A percentile compares a stretch with the other conserved stretches of the same genome.
Evolutionary conservation across 1,140 invertebrate species (phyloP).

Genomic region (Theocolax elegans): DNA sequence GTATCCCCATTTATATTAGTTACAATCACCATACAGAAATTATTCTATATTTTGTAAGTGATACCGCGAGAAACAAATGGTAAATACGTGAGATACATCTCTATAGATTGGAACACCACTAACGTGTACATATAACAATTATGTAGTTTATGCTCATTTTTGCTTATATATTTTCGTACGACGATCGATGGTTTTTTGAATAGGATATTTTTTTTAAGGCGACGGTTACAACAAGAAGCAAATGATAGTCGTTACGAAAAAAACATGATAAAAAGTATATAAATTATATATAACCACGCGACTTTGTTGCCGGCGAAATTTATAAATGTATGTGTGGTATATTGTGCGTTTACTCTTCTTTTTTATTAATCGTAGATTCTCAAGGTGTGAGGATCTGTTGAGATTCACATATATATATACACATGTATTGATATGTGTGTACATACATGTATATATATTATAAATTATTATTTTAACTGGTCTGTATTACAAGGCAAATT

Average conservation of each 20-base stretch:
- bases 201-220: constrained; percentile 26
- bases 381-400: neutral
- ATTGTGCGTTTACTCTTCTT: neutral
- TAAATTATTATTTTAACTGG: constrained; percentile 16
- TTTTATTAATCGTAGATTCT: constrained; percentile 22
- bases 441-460: neutral
- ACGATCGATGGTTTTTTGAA: constrained; percentile 9
- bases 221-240: neutral
- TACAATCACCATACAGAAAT: constrained; percentile 17
- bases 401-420: too few relatives aligned
- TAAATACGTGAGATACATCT: constrained; percentile 3
- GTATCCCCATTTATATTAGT: too few relatives aligned
- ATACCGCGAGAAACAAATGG: neutral
- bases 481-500: neutral
- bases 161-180: constrained; percentile 32
- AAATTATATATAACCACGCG: neutral
- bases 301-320: neutral
- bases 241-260: neutral
- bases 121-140: constrained; percentile 21
- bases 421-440: neutral
- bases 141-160: constrained; percentile 30
- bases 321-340: constrained; percentile 4
- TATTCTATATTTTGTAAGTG: constrained; percentile 29
- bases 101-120: constrained; percentile 34
- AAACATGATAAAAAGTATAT: neutral